These are phyloP conservation scores for Oopsacas minuta DNA, from an alignment of 37 sponge, comb jelly and placozoan species.

Conservation along the genomic window DNA sequence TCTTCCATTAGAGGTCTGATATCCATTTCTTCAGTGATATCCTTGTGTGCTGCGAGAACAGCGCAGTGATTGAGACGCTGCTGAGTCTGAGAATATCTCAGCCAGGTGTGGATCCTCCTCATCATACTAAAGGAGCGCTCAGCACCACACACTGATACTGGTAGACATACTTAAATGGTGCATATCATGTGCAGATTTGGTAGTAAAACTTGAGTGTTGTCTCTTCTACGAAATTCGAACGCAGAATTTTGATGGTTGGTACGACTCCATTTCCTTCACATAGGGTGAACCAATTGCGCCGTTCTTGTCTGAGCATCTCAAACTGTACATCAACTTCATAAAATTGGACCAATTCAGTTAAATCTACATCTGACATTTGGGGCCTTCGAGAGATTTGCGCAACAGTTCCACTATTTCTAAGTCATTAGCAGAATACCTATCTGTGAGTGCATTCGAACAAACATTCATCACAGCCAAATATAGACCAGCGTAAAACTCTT, in stretches of 20 bases:
- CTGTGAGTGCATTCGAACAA: background rate
- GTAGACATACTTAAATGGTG: background rate
- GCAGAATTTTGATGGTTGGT: background rate
- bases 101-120: background rate
- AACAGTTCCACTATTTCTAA: background rate
- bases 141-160: background rate
- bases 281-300: background rate
- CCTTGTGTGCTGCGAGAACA: background rate
- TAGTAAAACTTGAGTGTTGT: background rate
- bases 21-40: background rate
- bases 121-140: background rate
- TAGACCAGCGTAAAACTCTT: background rate
- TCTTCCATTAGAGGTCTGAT: background rate
- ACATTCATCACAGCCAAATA: background rate
- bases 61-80: background rate
- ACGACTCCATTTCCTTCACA: background rate
- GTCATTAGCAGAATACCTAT: background rate
- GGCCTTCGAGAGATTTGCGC: background rate
- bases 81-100: background rate
- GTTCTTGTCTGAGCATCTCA: background rate
- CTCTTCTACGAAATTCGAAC: background rate
- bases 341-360: background rate
- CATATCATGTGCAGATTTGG: background rate
- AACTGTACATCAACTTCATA: background rate
- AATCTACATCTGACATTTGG: background rate